Evolutionary conservation across 2,113 vertebrate species (phyloP), one percentile per base, ranked within the genome.

Genomic region (Dendropsophus ebraccatus): DNA sequence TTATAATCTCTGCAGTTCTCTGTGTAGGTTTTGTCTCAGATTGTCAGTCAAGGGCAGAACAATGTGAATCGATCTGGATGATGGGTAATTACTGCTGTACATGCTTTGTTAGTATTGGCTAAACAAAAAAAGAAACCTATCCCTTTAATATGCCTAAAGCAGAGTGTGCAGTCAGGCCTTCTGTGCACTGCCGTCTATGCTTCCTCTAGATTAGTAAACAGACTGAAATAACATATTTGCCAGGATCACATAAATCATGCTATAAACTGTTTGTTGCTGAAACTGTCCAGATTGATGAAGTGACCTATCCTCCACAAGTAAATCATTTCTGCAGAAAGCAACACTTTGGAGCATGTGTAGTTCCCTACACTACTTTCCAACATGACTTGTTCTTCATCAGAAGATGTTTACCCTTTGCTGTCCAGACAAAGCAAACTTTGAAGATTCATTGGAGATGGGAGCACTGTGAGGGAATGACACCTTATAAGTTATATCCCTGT

Each of bases 221-320:
- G 84, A 32, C 76, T 80, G 65, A 86, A 86, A 86, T 86, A 86
- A 86, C 84, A 86, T 79, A 86, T 86, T 80, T 81, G 76, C 84
- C 76, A 80, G 84, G 32, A 67, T 72, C 76, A 45, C 87, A 92
- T 93, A 93, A 94, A 93, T 94, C 92, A 93, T 88, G 88, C 87
- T 92, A 74, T 81, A 93, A 93, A 88, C 92, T 91, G 92, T 92
- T 93, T 94, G 90, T 93, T 94, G 93, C 93, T 93, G 93, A 93
- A 94, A 92, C 90, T 90, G 91, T 93, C 92, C 90, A 92, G 91
- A 90, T 92, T 90, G 90, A 93, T 88, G 93, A 93, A 93, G 90
- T 93, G 88, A 92, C 90, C 91, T 88, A 86, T 93, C 93, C 93
- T 93, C 93, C 93, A 93, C 88, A 90, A 88, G 77, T 89, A 92